Evolutionary conservation across 2,888 invertebrate genomes (phyloP).

Genomic region (Eretmocerus hayati): DNA sequence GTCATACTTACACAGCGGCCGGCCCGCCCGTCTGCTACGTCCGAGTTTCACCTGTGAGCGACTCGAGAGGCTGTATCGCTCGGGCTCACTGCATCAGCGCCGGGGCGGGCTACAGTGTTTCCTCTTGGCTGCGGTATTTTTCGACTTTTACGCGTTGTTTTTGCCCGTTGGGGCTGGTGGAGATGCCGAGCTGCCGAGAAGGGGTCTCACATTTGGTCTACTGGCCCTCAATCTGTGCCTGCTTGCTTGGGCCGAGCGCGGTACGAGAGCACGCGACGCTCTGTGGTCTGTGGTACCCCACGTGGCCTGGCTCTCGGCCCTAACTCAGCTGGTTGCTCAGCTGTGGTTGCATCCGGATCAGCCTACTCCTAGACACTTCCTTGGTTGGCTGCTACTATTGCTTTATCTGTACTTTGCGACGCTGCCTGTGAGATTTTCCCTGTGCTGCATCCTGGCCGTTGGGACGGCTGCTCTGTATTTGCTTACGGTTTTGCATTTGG

Average conservation of each 20-base stretch:
- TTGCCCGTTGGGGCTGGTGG: too few species aligned
- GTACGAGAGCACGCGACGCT: constrained; percentile 37
- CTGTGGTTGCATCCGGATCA: constrained; percentile 56
- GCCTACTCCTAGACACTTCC: constrained; percentile 57
- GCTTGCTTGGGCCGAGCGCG: constrained; percentile 40
- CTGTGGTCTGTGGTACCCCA: constrained; percentile 58
- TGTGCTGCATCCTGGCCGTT: constrained; percentile 56
- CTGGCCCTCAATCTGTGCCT: constrained; percentile 41
- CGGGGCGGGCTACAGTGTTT: constrained; percentile 65
- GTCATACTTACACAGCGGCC: constrained; percentile 41
- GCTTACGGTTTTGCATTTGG: constrained; percentile 53
- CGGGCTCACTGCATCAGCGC: constrained; percentile 65
- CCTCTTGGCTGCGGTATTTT: constrained; percentile 59
- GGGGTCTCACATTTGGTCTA: constrained; percentile 40
- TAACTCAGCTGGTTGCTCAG: constrained; percentile 56
- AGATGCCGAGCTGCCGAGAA: constrained; percentile 35
- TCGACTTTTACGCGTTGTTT: constrained; percentile 57
- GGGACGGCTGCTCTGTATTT: constrained; percentile 58
- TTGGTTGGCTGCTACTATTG: constrained; percentile 66
- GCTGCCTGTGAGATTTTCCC: constrained; percentile 61
- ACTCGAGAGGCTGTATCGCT: constrained; percentile 64
- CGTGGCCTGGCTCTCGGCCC: constrained; percentile 59
- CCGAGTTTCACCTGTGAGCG: constrained; percentile 56
- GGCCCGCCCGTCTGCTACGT: constrained; percentile 43
- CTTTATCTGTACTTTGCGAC: constrained; percentile 70